A percentile compares a stretch with the other conserved stretches of the same genome.
Evolutionary conservation across 2,888 invertebrate genomes (phyloP).

Genomic region (Entomobrya proxima): DNA sequence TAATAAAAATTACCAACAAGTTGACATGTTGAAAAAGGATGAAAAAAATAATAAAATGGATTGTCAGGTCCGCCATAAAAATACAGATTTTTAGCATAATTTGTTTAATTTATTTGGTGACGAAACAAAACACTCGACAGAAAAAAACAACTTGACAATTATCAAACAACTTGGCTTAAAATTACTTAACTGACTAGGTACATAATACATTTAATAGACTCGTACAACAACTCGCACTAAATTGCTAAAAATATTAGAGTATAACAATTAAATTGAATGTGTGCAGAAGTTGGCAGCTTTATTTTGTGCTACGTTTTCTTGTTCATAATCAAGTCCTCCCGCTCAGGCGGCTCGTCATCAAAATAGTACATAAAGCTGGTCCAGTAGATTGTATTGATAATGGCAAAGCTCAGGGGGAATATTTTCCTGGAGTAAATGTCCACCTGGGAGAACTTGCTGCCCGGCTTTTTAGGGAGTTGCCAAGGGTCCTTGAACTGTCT

Average conservation of each 20-base stretch:
- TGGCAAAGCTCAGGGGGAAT: constrained; percentile 81
- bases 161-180: neutral
- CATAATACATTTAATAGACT: neutral
- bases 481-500: constrained; percentile 72
- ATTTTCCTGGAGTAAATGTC: constrained; percentile 81
- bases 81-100: no score
- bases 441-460: constrained; percentile 78
- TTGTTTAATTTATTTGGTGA: no score
- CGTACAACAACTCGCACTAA: neutral
- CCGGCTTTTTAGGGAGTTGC: constrained; percentile 71
- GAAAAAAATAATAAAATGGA: constrained; percentile 23
- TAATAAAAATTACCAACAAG: neutral
- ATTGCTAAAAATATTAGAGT: neutral
- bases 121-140: neutral
- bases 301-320: neutral
- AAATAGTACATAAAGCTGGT: constrained; percentile 76
- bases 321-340: constrained; percentile 33
- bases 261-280: neutral
- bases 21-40: neutral
- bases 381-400: constrained; percentile 80
- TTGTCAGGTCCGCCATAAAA: neutral
- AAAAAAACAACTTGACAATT: neutral
- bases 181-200: neutral
- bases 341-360: constrained; percentile 74
- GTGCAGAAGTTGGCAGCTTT: neutral